Conservation (phyloP, 2,888 invertebrate species). For the Protonemura montana region DNA sequence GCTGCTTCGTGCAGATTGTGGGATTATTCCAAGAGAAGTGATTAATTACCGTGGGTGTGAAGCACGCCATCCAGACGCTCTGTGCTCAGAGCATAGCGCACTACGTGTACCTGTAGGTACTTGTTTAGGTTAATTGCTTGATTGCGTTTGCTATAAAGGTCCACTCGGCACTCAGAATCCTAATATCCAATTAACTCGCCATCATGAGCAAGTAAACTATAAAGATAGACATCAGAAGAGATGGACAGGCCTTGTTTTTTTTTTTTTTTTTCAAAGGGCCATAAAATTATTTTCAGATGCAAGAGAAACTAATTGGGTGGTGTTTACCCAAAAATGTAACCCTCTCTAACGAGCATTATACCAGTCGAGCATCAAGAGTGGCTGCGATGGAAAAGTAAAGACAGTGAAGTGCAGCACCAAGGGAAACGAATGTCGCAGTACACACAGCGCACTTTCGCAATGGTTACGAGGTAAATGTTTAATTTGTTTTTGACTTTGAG, state of each 20-base stretch:
- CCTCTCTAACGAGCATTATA: not conserved
- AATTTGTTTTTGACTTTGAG: not conserved
- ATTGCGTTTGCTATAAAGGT: not conserved
- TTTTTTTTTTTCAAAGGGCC: not conserved
- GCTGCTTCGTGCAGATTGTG: not conserved
- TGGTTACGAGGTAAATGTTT: not conserved
- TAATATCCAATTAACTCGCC: not conserved
- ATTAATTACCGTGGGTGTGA: not conserved
- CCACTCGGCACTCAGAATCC: not conserved
- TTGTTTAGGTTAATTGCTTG: not conserved
- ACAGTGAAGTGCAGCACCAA: not conserved
- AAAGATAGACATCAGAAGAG: not conserved
- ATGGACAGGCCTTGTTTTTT: not conserved
- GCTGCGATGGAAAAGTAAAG: not conserved
- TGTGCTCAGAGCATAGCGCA: not conserved
- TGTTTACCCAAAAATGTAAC: not conserved
- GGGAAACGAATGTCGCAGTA: not conserved
- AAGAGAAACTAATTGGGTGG: not conserved
- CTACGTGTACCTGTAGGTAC: not conserved
- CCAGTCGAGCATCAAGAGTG: not conserved
- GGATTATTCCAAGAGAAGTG: not conserved
- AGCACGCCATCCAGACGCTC: not conserved
- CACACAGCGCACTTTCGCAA: not conserved
- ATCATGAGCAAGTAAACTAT: not conserved
- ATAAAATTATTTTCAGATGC: not conserved